Base-by-base conservation (phyloP, 2,797 vertebrate species). In the Serranus cabrilla region DNA sequence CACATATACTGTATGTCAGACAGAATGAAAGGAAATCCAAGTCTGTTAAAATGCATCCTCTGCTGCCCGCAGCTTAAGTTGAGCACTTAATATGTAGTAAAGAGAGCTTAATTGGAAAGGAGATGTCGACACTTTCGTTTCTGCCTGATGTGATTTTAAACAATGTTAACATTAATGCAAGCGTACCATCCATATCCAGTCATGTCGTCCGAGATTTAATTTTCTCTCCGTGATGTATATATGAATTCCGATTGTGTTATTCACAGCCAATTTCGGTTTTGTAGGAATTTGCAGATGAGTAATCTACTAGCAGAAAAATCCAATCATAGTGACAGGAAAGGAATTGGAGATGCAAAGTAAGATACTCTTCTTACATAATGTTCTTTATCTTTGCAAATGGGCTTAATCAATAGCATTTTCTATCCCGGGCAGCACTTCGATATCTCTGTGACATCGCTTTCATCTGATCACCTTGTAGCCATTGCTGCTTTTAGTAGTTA, bases 161-260 rank as follows among this genome's bases (percentile, higher is more conserved):
- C 86, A 89, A 87, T 83, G 83, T 86, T 87, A 86, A 87, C 85
- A 89, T 89, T 89, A 88, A 93, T 88, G 78, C 87, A 80, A 86
- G 83, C 79, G 80, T 82, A 76, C 82, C 81, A 86, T 80, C 80
- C 83, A 76, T 76, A 87, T 83, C 79, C 81, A 81, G 67, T 25
- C 83, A 11, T 58, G 87, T 88, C 82, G 6, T 70, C 49, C 27
- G 42, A 79, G 82, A 92, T 91, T 91, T 85, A 67, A 89, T 90
- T 90, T 90, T 76, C 88, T 73, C 49, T 27, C 55, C 54, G 74
- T 76, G 70, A 84, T 69, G 34, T 77, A 40, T 77, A 54, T 89
- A 84, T 85, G 47, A 81, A 81, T 65, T 67, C 57, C 23, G 63
- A 68, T 37, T 49, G 49, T 68, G 55, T 72, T 58, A 45, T 17